A percentile compares a stretch with the other conserved stretches of the same genome.
Conservation (phyloP, 2,888 invertebrate species). For the Drosophila kanekoi region DNA sequence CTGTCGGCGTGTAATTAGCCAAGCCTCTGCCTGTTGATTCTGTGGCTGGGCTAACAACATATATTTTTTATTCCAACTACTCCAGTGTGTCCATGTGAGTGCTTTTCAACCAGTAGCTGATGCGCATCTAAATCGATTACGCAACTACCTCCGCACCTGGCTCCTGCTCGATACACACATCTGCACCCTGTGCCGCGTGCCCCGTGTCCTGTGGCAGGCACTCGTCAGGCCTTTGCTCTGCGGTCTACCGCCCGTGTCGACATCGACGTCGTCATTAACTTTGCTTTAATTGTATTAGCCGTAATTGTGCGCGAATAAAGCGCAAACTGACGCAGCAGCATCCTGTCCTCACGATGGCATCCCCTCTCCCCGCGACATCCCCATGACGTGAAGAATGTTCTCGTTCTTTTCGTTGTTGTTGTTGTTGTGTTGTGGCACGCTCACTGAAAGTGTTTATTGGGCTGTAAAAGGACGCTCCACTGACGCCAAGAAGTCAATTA, state of each 20-base stretch:
- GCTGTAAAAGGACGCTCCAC: slow-evolving; percentile 65
- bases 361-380: slow-evolving; percentile 14
- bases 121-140: slow-evolving; percentile 76
- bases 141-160: slow-evolving; percentile 40
- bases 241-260: slow-evolving; percentile 42
- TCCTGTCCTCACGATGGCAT: slow-evolving; percentile 5
- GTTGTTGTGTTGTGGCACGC: slow-evolving; percentile 33
- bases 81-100: slow-evolving; percentile 20
- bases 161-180: neutral
- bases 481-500: slow-evolving; percentile 72
- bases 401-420: slow-evolving; percentile 20
- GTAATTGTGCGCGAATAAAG: slow-evolving; percentile 76
- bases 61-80: slow-evolving; percentile 22
- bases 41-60: neutral
- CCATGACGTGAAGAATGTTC: slow-evolving; percentile 35
- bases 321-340: slow-evolving; percentile 47
- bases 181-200: neutral
- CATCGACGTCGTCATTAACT: slow-evolving; percentile 59
- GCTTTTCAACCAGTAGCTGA: slow-evolving; percentile 49
- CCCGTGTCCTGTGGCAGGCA: slow-evolving; percentile 2
- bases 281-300: slow-evolving; percentile 74
- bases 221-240: slow-evolving; percentile 27
- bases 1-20: slow-evolving; percentile 23
- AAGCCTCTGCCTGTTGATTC: slow-evolving; percentile 45
- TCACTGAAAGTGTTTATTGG: slow-evolving; percentile 74